Conservation (phyloP, 2,888 invertebrate species). For the Aethes cnicana region DNA sequence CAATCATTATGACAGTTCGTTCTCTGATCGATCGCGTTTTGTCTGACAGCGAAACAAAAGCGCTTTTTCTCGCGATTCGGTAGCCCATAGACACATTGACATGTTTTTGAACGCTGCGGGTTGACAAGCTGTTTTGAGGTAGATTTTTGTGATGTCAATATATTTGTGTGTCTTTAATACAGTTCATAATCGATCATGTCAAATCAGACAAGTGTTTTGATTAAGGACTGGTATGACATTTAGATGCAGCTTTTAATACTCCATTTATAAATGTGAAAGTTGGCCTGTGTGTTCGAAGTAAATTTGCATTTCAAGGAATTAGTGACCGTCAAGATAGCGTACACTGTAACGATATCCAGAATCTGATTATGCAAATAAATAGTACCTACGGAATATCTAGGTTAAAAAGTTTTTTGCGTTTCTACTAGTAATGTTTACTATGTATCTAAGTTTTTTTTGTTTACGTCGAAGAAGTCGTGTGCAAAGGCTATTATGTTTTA, state of each 20-base stretch:
- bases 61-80: slow-evolving; percentile 27
- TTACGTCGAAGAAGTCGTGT: too few relatives aligned
- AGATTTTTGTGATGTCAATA: slow-evolving; percentile 35
- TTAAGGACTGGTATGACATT: neutral
- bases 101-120: slow-evolving; percentile 25
- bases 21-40: slow-evolving; percentile 56
- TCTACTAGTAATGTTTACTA: too few relatives aligned
- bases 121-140: slow-evolving; percentile 33
- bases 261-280: neutral
- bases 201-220: slow-evolving; percentile 1
- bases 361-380: too few relatives aligned
- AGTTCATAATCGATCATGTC: slow-evolving; percentile 17
- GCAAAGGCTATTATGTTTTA: too few relatives aligned
- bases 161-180: slow-evolving; percentile 21
- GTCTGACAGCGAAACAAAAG: slow-evolving; percentile 36
- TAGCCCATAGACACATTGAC: slow-evolving; percentile 15
- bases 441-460: too few relatives aligned
- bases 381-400: too few relatives aligned
- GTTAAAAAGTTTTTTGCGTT: too few relatives aligned
- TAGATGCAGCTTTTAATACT: neutral
- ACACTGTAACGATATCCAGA: too few relatives aligned
- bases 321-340: too few relatives aligned
- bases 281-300: too few relatives aligned
- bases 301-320: too few relatives aligned
- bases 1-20: slow-evolving; percentile 47